Conservation (phyloP, 2,113 vertebrate species). For the Saccopteryx bilineata region DNA sequence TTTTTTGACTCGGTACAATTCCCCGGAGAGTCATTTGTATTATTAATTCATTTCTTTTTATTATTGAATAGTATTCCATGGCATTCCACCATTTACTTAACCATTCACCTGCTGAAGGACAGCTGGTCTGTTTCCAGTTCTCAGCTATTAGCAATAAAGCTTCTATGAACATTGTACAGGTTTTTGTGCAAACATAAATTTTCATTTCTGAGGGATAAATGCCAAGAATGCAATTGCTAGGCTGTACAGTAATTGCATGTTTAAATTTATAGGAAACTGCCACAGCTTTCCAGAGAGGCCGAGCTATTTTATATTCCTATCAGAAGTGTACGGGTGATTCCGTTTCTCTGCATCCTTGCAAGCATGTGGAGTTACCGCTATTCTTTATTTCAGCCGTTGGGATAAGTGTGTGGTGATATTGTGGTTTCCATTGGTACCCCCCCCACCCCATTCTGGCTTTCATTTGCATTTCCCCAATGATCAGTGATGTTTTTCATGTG, state of each 20-base stretch:
- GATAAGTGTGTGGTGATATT: background rate
- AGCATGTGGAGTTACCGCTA: background rate
- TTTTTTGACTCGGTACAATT: background rate
- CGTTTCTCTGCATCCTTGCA: background rate
- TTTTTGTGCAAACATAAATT: slow-evolving; percentile 51
- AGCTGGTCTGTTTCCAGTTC: background rate
- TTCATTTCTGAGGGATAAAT: slow-evolving; percentile 58
- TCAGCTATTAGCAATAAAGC: background rate
- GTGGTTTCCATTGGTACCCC: slow-evolving; percentile 17
- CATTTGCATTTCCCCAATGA: background rate
- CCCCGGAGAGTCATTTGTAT: background rate
- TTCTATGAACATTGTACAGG: background rate
- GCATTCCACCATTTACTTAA: slow-evolving; percentile 8
- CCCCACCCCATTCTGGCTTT: background rate
- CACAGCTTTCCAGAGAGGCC: slow-evolving; percentile 4
- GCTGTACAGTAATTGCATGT: slow-evolving; percentile 3
- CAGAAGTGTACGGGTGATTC: background rate
- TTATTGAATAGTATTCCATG: background rate
- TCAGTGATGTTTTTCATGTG: background rate
- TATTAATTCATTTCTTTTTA: background rate
- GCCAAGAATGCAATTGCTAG: background rate
- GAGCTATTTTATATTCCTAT: background rate
- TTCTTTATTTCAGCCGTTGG: slow-evolving; percentile 11
- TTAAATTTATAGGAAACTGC: slow-evolving; percentile 59
- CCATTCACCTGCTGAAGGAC: slow-evolving; percentile 19